Base-by-base conservation (phyloP, 2,888 invertebrate genomes). In the Drosophila kambysellisi region DNA sequence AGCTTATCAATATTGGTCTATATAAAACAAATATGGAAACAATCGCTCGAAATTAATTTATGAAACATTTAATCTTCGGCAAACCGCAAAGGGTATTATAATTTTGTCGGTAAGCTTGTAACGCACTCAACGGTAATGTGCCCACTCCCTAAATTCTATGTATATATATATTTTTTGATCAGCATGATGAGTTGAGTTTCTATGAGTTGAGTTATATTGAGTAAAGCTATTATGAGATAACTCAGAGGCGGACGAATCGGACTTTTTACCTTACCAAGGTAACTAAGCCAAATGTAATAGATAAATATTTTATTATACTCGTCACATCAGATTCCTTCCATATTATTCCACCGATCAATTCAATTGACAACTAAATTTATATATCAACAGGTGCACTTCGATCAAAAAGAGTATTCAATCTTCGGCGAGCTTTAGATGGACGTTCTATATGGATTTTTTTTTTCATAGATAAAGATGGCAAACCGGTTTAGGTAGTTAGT, bases 401-500 rank as follows among this genome's bases (percentile, higher is more conserved):
- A 46, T 20, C 15, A 25, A 46, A 25, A 15, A 46, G 46, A 2
- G 46, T 46, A 46, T 25, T 7, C 46, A 8, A 25, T 15, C 8
- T 46, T 46, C 46, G 46, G n/a, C n/a, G 43, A n/a, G 43, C 43
- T 3, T 43, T 11, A 11, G n/a, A n/a, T n/a, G 2, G 17, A 15
- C 4, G 20, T 25, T 25, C 15, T 46, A 25, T 46, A 15, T 15
- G 25, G 20, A 15, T 15, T 25, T 15, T 20, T 41, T 41, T 20
- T 11, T 6, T 35, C 8, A 12, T 25, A 15, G 25, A 8, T 4
- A 8, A 46, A 46, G 46, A 46, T 46, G 46, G 43, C 12, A 72
- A 73, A 74, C 73, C 74, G 41, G 73, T 75, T 70, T 52, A 51
- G n/a, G 25, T 15, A 15, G 25, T 46, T 25, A 25, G 25, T 25